Base-by-base conservation (phyloP, 1,140 invertebrate species). In the Drosophila arawakana region DNA sequence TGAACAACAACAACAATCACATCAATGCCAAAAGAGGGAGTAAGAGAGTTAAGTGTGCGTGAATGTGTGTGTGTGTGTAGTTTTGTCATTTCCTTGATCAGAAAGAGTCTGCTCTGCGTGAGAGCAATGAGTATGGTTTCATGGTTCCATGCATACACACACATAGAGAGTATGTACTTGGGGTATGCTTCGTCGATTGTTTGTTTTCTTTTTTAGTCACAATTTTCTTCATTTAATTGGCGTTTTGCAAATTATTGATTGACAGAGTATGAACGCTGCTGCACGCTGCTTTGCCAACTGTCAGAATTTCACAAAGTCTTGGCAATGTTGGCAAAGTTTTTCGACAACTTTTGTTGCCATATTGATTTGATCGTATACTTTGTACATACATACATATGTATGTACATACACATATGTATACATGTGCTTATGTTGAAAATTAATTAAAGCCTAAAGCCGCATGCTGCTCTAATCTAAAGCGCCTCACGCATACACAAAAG, bases 161-260 rank as follows among this genome's bases (percentile, higher is more conserved):
- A 55, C 8, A 49, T 41, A 43, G 11, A 43, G 4, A 43, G 5
- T 43, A 43, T 13, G n/a, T 43, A 43, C 41, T 6, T 43, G n/a
- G 39, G 4, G 7, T 35, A 21, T 49, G n/a, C 35, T 18, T 35
- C 13, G 25, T 2, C 39, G 30, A 61, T 37, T 39, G 15, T 39
- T 44, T 41, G 30, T 37, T 49, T 68, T 34, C n/a, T 37, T 43
- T 15, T 15, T 44, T 18, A 11, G 49, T 15, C 61, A 47, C 30
- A 70, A 49, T 3, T 46, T 68, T 58, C 35, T 57, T 58, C 37
- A 50, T 62, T 69, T 74, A 70, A 74, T 70, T 74, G 72, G 35
- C 49, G n/a, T n/a, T 68, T 74, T 57, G 50, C 58, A 74, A 58
- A 70, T 62, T 74, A 74, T 74, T 74, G 72, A 74, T 74, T 74